Percentiles rank a stretch among this genome's conserved stretches.
Conservation (phyloP, 2,113 vertebrate species). For the Brachyistius frenatus region DNA sequence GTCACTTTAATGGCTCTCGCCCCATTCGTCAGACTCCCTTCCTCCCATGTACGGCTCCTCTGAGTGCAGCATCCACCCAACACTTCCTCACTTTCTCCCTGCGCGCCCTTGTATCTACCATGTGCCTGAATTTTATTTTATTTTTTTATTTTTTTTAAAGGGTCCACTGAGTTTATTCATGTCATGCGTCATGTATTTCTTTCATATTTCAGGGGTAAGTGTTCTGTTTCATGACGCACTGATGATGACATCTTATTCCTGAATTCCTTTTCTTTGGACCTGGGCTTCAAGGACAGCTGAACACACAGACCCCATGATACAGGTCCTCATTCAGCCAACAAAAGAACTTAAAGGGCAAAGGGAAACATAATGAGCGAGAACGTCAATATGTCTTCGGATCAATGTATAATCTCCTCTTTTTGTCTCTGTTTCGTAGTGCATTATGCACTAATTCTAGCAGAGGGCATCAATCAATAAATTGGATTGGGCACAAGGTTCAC, state of each 20-base stretch:
- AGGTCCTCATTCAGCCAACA: not conserved
- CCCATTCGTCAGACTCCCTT: conserved; percentile 58
- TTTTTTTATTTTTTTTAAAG: not conserved
- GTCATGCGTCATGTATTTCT: conserved; percentile 11
- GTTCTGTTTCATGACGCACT: not conserved
- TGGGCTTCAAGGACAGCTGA: conserved; percentile 21
- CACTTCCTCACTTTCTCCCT: not conserved
- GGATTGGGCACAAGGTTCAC: conserved; percentile 63
- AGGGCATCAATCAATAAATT: conserved; percentile 51
- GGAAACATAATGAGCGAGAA: not conserved
- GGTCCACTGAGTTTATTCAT: conserved; percentile 10
- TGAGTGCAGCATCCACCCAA: conserved; percentile 3
- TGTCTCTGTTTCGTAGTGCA: conserved; percentile 10
- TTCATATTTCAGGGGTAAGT: conserved; percentile 23
- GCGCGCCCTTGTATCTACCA: not conserved
- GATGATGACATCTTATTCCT: not conserved
- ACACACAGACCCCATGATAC: not conserved
- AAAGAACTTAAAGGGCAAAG: not conserved
- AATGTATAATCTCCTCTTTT: conserved; percentile 40
- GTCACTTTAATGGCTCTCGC: conserved; percentile 59
- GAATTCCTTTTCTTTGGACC: not conserved
- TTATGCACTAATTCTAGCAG: conserved; percentile 53
- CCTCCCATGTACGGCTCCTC: conserved; percentile 22
- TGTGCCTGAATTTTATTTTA: not conserved
- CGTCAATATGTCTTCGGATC: conserved; percentile 2